A percentile compares a stretch with the other conserved stretches of the same genome.
These are phyloP conservation scores for Sciaenops ocellatus DNA, from an alignment of 2,797 vertebrate genomes.

Conservation along the genomic window DNA sequence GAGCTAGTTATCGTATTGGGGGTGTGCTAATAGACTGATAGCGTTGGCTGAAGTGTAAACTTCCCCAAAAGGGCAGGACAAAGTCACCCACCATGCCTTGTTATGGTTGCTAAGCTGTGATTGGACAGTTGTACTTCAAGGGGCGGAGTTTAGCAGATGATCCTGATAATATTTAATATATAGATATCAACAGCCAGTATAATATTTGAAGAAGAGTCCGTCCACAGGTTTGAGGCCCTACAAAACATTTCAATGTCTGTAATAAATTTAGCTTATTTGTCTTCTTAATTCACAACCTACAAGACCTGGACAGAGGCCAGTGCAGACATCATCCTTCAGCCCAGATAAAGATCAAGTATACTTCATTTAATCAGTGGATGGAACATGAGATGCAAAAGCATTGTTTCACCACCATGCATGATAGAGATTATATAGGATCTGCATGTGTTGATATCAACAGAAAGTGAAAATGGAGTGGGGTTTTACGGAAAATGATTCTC, in stretches of 20 bases:
- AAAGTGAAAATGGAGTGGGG: constrained; percentile 26
- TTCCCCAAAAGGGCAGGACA: background rate
- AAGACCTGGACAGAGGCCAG: constrained; percentile 67
- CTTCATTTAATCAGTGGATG: constrained; percentile 75
- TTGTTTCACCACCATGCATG: constrained; percentile 61
- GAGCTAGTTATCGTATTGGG: background rate
- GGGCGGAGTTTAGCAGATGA: background rate
- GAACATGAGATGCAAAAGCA: constrained; percentile 68
- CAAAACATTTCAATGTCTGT: constrained; percentile 23
- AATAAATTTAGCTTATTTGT: constrained; percentile 45
- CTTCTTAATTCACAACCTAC: constrained; percentile 56
- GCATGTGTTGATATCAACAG: constrained; percentile 38
- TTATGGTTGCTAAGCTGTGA: background rate
- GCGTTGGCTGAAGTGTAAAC: constrained; percentile 8
- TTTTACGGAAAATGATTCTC: constrained; percentile 21
- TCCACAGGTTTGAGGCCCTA: constrained; percentile 17
- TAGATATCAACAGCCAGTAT: background rate
- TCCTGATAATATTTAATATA: background rate
- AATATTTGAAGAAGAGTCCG: background rate
- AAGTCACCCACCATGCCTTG: background rate
- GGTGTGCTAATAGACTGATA: background rate
- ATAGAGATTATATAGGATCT: constrained; percentile 55
- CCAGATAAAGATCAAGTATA: constrained; percentile 77
- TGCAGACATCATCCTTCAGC: constrained; percentile 75
- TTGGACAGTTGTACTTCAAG: background rate